Evolutionary conservation across 1,140 invertebrate species (phyloP), one percentile per base, ranked within the genome.

Genomic region (Brevipalpus yothersi): DNA sequence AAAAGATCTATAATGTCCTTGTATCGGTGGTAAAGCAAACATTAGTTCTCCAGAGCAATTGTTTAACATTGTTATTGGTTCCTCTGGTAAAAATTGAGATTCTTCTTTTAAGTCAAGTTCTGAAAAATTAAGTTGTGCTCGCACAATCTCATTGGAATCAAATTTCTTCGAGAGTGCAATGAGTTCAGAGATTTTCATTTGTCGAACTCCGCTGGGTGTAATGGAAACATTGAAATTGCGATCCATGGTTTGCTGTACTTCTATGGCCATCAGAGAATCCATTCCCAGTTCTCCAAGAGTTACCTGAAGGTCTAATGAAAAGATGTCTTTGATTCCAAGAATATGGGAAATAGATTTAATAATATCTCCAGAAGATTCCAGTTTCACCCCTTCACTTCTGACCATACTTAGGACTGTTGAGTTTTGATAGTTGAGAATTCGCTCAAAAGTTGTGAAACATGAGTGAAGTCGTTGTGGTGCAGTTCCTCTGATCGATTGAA

Each of bases 251-350:
- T 64, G 63, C 31, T 93, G 94, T 62, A 97, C 88, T 75, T 97
- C 92, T 0, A 92, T 87, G 58, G 86, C 88, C 90, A 96, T 95
- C 42, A 97, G 72, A 0, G 89, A 94, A 68, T 96, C 93, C 79
- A 96, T 86, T 55, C 92, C 92, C 13, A 96, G 76, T 69, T 96
- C 92, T 15, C 84, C 84, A 12, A 97, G 72, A 31, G 79, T 84
- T 0, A 81, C 76, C 8, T 78, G 76, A 42, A 77, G 72, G 56
- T 83, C 82, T 4, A 93, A 75, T 55, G 80, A 82, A 59, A 91
- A 86, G 56, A 91, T 73, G 53, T 86, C 86, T 92, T 78, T 76
- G 45, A 78, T 71, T 69, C 73, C 73, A n/a, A 75, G 60, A 60
- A 75, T 71, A 59, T 70, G 67, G 5, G 66, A 65, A 4, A 75